Base-by-base conservation (phyloP, 2,797 vertebrate species). In the Alauda arvensis region DNA sequence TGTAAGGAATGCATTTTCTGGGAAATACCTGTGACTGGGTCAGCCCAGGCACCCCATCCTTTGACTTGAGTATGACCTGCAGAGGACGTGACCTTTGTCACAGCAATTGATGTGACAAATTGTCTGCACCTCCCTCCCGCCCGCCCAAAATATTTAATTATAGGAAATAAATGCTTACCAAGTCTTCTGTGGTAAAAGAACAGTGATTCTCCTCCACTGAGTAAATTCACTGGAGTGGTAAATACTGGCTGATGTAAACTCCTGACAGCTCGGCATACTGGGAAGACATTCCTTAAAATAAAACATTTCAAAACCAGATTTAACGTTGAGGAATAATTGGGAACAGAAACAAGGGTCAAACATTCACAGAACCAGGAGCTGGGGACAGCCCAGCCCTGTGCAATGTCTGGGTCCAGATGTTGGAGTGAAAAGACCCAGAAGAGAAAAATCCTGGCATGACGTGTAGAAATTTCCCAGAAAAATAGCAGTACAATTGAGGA, bases 261-360 rank as follows among this genome's bases (percentile, higher is more conserved):
- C 99, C 57, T 98, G 98, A 94, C 99, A 99, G 96, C 99, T 99
- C 0, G 99, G 98, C 99, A 99, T 99, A 84, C 99, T 98, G 52
- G 99, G 99, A 92, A 99, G 98, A 94, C 99, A 99, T 90, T 99
- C 98, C 99, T 99, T 90, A 70, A 93, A 89, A 82, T 67, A 74
- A 96, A 61, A 69, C 15, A 94, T 91, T 77, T 56, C 53, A 90
- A 94, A 88, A 63, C 8, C 18, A 91, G 59, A 72, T 63, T 92
- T 69, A 91, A 67, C 18, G 12, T 23, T 69, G 42, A 87, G 40
- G 23, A 66, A 61, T 53, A 57, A 57, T 2, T 39, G 8, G 29
- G 14, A 89, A 83, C 15, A 53, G 45, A 89, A 87, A 37, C 3
- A 23, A 74, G 9, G 14, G 14, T 75, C 75, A 83, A 77, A 70